Evolutionary conservation across 2,888 invertebrate species (phyloP), one percentile per base, ranked within the genome.

Genomic region (Eupithecia dodoneata): DNA sequence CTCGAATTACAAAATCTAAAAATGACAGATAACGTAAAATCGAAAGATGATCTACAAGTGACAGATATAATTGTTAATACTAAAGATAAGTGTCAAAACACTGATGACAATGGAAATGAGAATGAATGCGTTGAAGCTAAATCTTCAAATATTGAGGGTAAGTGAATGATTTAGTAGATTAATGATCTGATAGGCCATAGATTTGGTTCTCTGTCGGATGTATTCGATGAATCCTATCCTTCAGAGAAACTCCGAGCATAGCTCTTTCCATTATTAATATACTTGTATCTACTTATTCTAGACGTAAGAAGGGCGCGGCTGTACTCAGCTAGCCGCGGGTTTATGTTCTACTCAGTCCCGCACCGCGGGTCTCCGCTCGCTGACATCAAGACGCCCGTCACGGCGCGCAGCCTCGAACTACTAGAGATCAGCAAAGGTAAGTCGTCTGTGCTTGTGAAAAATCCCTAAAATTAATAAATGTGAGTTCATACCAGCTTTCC

Each of bases 311-410:
- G 2, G 59, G 81, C 4, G 93, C 95, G 0, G 0, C 89, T 97
- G 0, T 97, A 96, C 94, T 83, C 88, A 0, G 93, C 94, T 47
- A 96, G 97, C 9, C 93, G 94, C 6, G 97, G 96, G 0, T 96
- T 97, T 80, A 96, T 98, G 93, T 98, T 98, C 92, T 98, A 98
- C 91, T 98, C 98, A 66, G 98, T 98, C 9, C 98, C 98, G 0
- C 98, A 98, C 91, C 95, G 96, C 18, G 98, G 98, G 2, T 98
- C 98, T 0, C 96, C 97, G 42, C 94, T 98, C 73, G 98, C 97
- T 0, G 96, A 97, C 83, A 96, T 97, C 79, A 97, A 97, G 84
- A 96, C 97, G 0, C 97, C 97, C 2, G 94, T 98, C 71, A 95
- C 98, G 0, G 94, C 96, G n/a, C 96, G 97, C 79, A 98, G 98